Evolutionary conservation across 2,888 invertebrate genomes (phyloP), one percentile per base, ranked within the genome.

Genomic region (Pseudococcus longispinus): DNA sequence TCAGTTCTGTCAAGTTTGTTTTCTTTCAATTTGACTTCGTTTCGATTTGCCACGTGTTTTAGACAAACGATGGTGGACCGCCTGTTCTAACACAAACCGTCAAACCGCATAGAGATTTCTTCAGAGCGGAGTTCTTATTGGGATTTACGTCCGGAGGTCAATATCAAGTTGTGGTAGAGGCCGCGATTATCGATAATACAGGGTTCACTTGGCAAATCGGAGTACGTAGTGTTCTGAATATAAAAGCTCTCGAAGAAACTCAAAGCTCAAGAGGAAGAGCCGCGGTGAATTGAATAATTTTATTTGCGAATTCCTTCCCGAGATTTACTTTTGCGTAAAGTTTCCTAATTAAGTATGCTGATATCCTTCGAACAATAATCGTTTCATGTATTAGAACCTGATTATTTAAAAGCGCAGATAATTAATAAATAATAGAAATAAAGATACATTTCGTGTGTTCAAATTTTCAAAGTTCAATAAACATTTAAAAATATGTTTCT

Each of bases 181-280:
- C 97, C 0, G 95, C 95, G 88, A 94, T 97, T 86, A 93, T 97
- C 0, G 98, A 98, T 90, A 94, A 95, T 89, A 92, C 93, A 88
- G 96, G 96, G 0, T 94, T 95, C 87, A 93, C 95, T 6, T 98
- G 98, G 98, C 95, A 95, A 90, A 97, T 97, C 0, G 97, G 97
- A 0, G 97, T 97, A 0, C 93, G 95, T 89, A 95, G 95, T 18
- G 93, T 94, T 3, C 92, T 96, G 60, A 94, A 94, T 87, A 94
- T 96, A 60, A 95, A 95, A 91, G 95, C 95, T 0, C 93, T 93
- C 87, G 94, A 94, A 89, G 87, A 87, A 80, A 86, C 46, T 51
- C 86, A 86, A 55, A 46, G 77, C 37, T 46, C 86, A 2, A 77
- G 86, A 77, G 77, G 46, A 5, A 77, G 86, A 51, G 42, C 86